A percentile compares a stretch with the other conserved stretches of the same genome.
phyloP scores from a whole-genome alignment of 2,797 vertebrate genomes.

The Sebastiscus tertius region DNA sequence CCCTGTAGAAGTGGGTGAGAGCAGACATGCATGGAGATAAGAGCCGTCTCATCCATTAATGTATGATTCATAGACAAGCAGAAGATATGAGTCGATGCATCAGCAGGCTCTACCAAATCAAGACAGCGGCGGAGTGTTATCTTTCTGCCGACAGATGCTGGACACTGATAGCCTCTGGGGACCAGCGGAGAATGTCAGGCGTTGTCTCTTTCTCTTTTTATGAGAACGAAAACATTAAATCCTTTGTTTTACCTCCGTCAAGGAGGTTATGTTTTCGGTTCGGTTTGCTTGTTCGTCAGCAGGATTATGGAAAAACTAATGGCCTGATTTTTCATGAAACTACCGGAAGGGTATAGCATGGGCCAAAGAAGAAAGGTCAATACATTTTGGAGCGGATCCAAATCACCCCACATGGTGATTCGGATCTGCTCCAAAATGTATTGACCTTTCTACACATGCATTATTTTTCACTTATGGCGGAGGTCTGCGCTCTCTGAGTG shows the following conservation, averaged over 20 bases:
- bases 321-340: not conserved
- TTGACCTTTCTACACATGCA: too few relatives aligned
- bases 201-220: slow-evolving; percentile 27
- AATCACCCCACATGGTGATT: not conserved
- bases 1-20: slow-evolving; percentile 59
- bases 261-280: not conserved
- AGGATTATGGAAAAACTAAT: not conserved
- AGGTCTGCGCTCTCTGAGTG: too few relatives aligned
- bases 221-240: slow-evolving; percentile 7
- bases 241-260: not conserved
- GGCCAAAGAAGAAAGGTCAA: not conserved
- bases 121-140: slow-evolving; percentile 66
- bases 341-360: not conserved
- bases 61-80: slow-evolving; percentile 76
- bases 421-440: too few relatives aligned
- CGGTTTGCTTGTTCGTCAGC: not conserved
- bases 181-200: slow-evolving; percentile 51
- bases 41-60: slow-evolving; percentile 79
- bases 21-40: slow-evolving; percentile 75
- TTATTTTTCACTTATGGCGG: too few relatives aligned
- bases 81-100: slow-evolving; percentile 78
- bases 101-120: slow-evolving; percentile 69
- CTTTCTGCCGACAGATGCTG: slow-evolving; percentile 65
- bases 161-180: slow-evolving; percentile 57
- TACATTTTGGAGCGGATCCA: not conserved